Base-by-base conservation (phyloP, 1,140 invertebrate genomes). In the Leptopilina clavipes region DNA sequence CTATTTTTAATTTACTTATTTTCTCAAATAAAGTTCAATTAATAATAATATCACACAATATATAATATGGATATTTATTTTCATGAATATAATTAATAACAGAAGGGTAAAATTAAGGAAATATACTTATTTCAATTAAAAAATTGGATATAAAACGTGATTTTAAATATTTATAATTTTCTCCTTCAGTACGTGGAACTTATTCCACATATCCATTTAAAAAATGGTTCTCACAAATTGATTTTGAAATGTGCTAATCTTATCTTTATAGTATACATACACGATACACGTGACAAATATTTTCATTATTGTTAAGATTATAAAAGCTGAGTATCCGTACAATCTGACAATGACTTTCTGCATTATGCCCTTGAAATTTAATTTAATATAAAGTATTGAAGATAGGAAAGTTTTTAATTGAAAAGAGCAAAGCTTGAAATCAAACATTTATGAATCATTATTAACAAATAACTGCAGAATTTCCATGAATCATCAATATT, bases 401-500 rank as follows among this genome's bases (percentile, higher is more conserved):
- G 59, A 65, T 65, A 37, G 12, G 2, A n/a, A n/a, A 14, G 7
- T n/a, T 65, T 31, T 31, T 25, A 65, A 59, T 0, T n/a, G 0
- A 25, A 59, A 59, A 59, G 56, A 19, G 10, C 25, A 37, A 31
- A 31, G 22, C 25, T 65, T 22, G 2, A 14, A 9, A n/a, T 31
- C 0, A 8, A n/a, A 65, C 25, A 65, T 65, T 65, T 37, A 22
- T 65, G 56, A 65, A 12, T 31, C 1, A n/a, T 65, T 11, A 11
- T 31, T 11, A 31, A n/a, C 0, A 3, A 31, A 19, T 59, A 31
- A 10, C 6, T 14, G 8, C 25, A 3, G n/a, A n/a, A n/a, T 65
- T 65, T 6, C 7, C 1, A 8, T 37, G 59, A 65, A 65, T 65
- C 59, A 65, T 65, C 59, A 31, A 65, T 65, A 65, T n/a, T n/a